A percentile compares a stretch with the other conserved stretches of the same genome.
Evolutionary conservation across 1,140 invertebrate species (phyloP).

Genomic region (Hesperophylax magnus): DNA sequence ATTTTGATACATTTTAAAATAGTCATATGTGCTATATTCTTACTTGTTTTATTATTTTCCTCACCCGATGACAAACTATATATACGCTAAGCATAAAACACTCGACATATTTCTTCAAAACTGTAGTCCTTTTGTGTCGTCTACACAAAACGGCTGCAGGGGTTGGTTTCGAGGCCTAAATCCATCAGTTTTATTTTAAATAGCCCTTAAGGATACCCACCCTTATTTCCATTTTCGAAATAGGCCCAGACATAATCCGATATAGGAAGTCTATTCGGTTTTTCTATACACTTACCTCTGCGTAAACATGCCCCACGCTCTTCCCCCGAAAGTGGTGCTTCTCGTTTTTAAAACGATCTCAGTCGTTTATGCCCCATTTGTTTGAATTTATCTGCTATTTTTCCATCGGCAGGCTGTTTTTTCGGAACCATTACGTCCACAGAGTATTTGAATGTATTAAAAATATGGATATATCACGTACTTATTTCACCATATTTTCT

Average conservation of each 20-base stretch:
- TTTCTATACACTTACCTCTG: conserved; percentile 25
- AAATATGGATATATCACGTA: conserved; percentile 38
- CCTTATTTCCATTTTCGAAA: not conserved
- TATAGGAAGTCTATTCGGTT: conserved; percentile 27
- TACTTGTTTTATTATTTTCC: too few species aligned
- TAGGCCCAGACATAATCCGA: conserved; percentile 26
- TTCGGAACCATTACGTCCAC: conserved; percentile 49
- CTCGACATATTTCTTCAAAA: too few species aligned
- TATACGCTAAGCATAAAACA: too few species aligned
- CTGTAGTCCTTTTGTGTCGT: too few species aligned
- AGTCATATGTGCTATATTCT: too few species aligned
- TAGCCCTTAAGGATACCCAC: conserved; percentile 13
- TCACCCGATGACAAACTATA: too few species aligned
- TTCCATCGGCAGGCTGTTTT: conserved; percentile 44
- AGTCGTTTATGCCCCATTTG: conserved; percentile 53
- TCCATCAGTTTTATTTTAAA: conserved; percentile 4
- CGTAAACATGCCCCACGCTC: conserved; percentile 18
- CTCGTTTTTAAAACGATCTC: conserved; percentile 52
- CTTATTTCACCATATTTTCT: too few species aligned
- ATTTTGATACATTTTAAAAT: too few species aligned
- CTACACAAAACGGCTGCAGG: too few species aligned
- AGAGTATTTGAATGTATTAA: conserved; percentile 49
- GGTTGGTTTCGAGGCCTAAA: not conserved
- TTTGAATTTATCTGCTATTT: conserved; percentile 46
- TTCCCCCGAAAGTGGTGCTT: conserved; percentile 7